Percentiles rank a stretch among this genome's conserved stretches.
Evolutionary conservation across 1,140 invertebrate genomes (phyloP).

Genomic region (Drosophila littoralis): DNA sequence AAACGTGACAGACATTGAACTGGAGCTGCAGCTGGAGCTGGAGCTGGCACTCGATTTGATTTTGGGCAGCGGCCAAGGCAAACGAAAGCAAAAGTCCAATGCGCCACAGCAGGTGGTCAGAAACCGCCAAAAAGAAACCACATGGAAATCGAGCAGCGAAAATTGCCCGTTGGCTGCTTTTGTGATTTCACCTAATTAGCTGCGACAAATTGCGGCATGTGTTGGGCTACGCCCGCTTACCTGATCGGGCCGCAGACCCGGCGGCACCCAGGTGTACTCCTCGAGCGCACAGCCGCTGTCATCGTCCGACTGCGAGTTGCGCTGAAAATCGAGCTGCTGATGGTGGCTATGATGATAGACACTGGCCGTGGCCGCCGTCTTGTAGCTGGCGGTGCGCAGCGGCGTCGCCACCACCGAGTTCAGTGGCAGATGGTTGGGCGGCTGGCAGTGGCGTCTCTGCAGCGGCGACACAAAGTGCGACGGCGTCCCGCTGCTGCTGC

Average conservation of each 20-base stretch:
- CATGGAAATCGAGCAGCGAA: slow-evolving; percentile 27
- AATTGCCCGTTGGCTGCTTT: slow-evolving; percentile 27
- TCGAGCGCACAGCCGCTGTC: slow-evolving; percentile 98
- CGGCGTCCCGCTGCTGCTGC: slow-evolving; percentile 54
- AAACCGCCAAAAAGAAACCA: slow-evolving; percentile 14
- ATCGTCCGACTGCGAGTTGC: slow-evolving; percentile 97
- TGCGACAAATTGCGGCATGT: slow-evolving; percentile 65
- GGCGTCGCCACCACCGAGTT: slow-evolving; percentile 71
- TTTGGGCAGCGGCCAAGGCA: slow-evolving; percentile 29
- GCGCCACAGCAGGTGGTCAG: slow-evolving; percentile 52
- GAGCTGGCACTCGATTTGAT: slow-evolving; percentile 31
- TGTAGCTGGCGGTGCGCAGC: slow-evolving; percentile 74
- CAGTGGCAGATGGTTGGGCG: slow-evolving; percentile 75
- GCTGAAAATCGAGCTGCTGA: slow-evolving; percentile 89
- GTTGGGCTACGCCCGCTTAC: slow-evolving; percentile 85
- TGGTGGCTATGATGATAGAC: slow-evolving; percentile 74
- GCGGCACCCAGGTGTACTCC: slow-evolving; percentile 99
- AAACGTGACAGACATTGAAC: slow-evolving; percentile 62
- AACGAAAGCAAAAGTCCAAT: slow-evolving; percentile 54
- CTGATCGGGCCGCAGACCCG: slow-evolving; percentile 97
- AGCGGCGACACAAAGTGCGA: slow-evolving; percentile 73
- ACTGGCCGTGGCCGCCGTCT: slow-evolving; percentile 69
- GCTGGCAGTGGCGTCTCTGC: slow-evolving; percentile 78
- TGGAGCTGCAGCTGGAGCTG: slow-evolving; percentile 26
- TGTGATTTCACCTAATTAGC: slow-evolving; percentile 66